These are phyloP conservation scores for Theodoxus fluviatilis DNA, from an alignment of 2,888 invertebrate genomes.

Conservation along the genomic window DNA sequence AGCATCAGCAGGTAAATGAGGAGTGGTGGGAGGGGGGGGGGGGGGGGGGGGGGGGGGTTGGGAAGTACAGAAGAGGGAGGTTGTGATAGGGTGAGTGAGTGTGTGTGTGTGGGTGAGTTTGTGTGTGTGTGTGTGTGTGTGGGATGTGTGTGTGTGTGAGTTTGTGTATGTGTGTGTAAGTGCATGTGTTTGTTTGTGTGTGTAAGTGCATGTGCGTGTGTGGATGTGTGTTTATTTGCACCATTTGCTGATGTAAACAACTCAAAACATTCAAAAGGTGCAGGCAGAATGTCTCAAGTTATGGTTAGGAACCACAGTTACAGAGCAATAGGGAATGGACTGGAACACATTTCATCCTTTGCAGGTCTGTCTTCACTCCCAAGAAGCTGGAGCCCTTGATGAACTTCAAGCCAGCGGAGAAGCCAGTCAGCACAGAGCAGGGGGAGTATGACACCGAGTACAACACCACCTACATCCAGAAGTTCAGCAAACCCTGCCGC, in stretches of 20 bases:
- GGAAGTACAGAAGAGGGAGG: background rate
- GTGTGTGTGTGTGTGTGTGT: conserved; percentile 16
- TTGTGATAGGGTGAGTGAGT: background rate
- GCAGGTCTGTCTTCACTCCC: conserved; percentile 44
- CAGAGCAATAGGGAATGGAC: too few species aligned
- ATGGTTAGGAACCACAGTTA: too few species aligned
- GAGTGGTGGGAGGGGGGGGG: background rate
- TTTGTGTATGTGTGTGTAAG: too few species aligned
- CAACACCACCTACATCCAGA: conserved; percentile 46
- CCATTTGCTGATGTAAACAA: background rate
- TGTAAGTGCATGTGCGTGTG: too few species aligned
- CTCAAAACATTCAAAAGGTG: background rate
- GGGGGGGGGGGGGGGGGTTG: too few species aligned
- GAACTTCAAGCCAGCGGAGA: conserved; percentile 49
- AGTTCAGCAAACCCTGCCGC: conserved; percentile 47
- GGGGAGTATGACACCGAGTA: conserved; percentile 56
- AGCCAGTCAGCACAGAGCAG: conserved; percentile 36
- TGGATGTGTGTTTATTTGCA: background rate
- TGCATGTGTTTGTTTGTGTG: too few species aligned
- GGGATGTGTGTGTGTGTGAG: too few species aligned
- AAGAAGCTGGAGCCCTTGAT: conserved; percentile 42
- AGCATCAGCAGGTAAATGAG: conserved; percentile 32
- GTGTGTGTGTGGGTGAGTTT: background rate
- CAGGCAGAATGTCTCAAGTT: too few species aligned
- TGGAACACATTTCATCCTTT: too few species aligned